These are phyloP conservation scores for Catharus ustulatus DNA, from an alignment of 2,797 vertebrate genomes.

Conservation along the genomic window DNA sequence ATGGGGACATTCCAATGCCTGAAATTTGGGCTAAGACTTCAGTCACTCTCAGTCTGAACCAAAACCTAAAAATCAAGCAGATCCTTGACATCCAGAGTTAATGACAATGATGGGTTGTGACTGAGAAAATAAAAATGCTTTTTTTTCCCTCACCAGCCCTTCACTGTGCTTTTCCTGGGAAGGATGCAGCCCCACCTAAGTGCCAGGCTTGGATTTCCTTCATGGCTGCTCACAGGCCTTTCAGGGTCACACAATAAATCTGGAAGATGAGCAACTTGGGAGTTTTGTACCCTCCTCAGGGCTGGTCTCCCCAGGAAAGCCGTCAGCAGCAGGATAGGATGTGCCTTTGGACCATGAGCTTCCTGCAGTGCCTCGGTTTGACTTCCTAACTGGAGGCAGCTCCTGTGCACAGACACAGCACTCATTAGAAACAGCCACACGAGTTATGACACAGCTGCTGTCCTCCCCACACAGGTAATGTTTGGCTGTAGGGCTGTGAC, in stretches of 20 bases:
- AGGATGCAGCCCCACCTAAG: constrained; percentile 20
- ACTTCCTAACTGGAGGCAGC: not conserved
- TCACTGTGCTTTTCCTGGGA: not conserved
- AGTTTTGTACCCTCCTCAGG: not conserved
- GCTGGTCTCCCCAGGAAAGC: not conserved
- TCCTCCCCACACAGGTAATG: not conserved
- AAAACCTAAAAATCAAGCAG: not conserved
- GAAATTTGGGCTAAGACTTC: not conserved
- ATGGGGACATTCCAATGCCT: not conserved
- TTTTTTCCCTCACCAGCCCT: not conserved
- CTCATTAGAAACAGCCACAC: constrained; percentile 20
- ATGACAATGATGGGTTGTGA: not conserved
- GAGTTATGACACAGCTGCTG: constrained; percentile 13
- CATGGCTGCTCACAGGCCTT: not conserved
- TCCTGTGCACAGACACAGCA: not conserved
- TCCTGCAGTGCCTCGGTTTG: not conserved
- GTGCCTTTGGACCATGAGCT: not conserved
- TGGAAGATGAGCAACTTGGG: not conserved
- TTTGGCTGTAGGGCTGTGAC: not conserved
- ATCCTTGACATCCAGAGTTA: not conserved
- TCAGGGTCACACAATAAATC: not conserved
- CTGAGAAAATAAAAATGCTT: not conserved
- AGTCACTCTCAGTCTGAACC: not conserved
- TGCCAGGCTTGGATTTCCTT: constrained; percentile 2
- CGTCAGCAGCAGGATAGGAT: constrained; percentile 4